These are phyloP conservation scores for Oostethus manadensis DNA, from an alignment of 2,113 vertebrate species.

Conservation along the genomic window DNA sequence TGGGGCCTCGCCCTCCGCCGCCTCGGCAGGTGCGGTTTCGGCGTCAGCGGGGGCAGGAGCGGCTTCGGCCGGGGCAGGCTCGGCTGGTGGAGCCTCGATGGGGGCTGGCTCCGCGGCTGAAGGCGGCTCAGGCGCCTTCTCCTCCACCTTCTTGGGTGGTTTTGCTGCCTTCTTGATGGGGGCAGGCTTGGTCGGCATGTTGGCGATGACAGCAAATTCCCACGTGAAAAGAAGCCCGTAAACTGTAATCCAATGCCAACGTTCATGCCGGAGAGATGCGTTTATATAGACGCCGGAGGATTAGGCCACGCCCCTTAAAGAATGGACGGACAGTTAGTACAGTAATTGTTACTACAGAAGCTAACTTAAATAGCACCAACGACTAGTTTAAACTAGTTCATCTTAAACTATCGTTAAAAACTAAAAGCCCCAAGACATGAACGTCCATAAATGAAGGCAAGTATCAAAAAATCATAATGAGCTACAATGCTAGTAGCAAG, in stretches of 20 bases:
- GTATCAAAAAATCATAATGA: too few species aligned
- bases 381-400: neutral
- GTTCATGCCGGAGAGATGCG: constrained; percentile 5
- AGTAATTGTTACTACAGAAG: too few species aligned
- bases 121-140: constrained; percentile 24
- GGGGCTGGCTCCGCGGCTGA: constrained; percentile 24
- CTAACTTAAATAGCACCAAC: too few species aligned
- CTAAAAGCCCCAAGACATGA: too few species aligned
- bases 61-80: constrained; percentile 19
- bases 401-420: neutral
- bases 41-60: constrained; percentile 2
- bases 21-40: constrained; percentile 17
- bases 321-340: neutral
- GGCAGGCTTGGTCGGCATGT: constrained; percentile 66
- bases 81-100: constrained; percentile 3
- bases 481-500: too few species aligned
- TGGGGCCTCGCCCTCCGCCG: constrained; percentile 18
- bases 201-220: constrained; percentile 60
- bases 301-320: constrained; percentile 49
- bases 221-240: constrained; percentile 46
- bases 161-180: constrained; percentile 70
- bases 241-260: constrained; percentile 53
- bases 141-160: constrained; percentile 54
- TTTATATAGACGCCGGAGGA: constrained; percentile 45
- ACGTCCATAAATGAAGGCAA: too few species aligned